phyloP scores from a whole-genome alignment of 2,113 vertebrate genomes.

The Takifugu bimaculatus region DNA sequence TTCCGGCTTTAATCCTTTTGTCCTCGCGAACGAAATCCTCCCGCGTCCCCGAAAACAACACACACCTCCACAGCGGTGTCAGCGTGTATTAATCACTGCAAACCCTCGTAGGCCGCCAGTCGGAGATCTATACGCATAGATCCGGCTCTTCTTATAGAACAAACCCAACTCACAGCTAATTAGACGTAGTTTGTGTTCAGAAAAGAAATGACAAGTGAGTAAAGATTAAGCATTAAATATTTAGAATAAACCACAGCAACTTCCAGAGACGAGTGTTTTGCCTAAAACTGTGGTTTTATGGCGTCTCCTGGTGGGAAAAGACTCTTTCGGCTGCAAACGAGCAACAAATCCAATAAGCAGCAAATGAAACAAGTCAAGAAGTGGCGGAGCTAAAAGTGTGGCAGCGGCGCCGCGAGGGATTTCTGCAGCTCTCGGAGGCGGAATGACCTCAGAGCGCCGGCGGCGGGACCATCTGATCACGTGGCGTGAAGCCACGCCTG shows the following conservation, averaged over 20 bases:
- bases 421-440: slow-evolving; percentile 42
- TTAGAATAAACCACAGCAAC: slow-evolving; percentile 22
- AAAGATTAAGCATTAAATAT: slow-evolving; percentile 40
- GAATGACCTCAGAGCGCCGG: slow-evolving; percentile 29
- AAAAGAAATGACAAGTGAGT: slow-evolving; percentile 35
- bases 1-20: slow-evolving; percentile 32
- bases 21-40: slow-evolving; percentile 31
- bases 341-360: no score
- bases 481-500: slow-evolving; percentile 37
- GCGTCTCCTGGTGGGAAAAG: no score
- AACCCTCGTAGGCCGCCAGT: slow-evolving; percentile 18
- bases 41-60: slow-evolving; percentile 52
- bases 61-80: slow-evolving; percentile 58
- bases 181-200: slow-evolving; percentile 38
- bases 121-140: slow-evolving; percentile 38
- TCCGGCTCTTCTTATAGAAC: slow-evolving; percentile 46
- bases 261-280: slow-evolving; percentile 10
- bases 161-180: slow-evolving; percentile 27
- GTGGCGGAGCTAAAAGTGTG: no score
- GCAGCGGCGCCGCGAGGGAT: no score
- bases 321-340: no score
- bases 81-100: slow-evolving; percentile 41
- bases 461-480: slow-evolving; percentile 41
- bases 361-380: no score
- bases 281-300: slow-evolving; percentile 21